Evolutionary conservation across 1,140 invertebrate genomes (phyloP), one percentile per base, ranked within the genome.

Genomic region (Tetranychus urticae): DNA sequence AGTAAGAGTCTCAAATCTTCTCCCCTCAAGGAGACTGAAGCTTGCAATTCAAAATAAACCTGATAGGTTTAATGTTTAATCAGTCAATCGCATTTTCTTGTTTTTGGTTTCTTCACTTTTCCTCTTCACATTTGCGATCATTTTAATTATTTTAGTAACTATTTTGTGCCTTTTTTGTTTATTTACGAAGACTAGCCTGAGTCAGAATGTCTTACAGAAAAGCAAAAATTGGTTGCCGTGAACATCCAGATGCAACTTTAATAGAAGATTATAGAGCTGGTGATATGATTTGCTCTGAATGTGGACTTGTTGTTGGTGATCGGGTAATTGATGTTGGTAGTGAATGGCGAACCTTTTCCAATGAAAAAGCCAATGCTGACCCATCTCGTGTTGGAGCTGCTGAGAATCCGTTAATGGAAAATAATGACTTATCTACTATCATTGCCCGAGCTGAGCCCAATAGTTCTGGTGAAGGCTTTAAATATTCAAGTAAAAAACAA

Each of bases 291-390:
- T 99, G 96, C 75, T 87, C 90, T 35, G 89, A 94, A 76, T 99
- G 96, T 79, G 96, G 96, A 31, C 78, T 97, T 56, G 94, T 99
- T 55, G 94, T 99, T 42, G 96, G 96, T 36, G 96, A 99, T 75
- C 89, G 91, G 71, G 90, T 98, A 0, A 92, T 99, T 66, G 96
- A 99, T 77, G 96, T 99, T n/a, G 93, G 94, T n/a, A 97, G 93
- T n/a, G 96, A 99, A 74, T 99, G 96, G 96, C 79, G 96, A 73
- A 98, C 94, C 58, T 99, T 99, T 73, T 96, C 88, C 67, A 98
- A 97, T 77, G 96, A 99, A 70, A 96, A 96, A 71, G 82, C 83
- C 63, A 86, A 87, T 7, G 86, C 87, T 2, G 96, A 99, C 77
- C 93, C 93, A 34, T 96, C 89, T 76, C 89, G 94, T 86, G 96